Conservation (phyloP, 2,113 vertebrate genomes). For the Toxotes chatareus region DNA sequence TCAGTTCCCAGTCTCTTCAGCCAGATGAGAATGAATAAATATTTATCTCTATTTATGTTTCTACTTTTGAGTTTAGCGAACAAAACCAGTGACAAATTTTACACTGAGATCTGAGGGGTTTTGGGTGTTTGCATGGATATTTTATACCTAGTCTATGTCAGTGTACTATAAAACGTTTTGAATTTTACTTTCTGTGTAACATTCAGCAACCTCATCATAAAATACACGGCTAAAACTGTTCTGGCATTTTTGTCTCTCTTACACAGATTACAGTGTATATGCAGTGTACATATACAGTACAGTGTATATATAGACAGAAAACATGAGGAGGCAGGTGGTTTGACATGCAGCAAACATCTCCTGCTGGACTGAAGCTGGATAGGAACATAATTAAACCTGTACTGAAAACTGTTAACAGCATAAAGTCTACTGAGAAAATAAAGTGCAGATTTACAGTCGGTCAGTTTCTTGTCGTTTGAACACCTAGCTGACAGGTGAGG, state of each 20-base stretch:
- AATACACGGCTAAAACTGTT: background rate
- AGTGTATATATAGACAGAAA: background rate
- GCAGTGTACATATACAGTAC: background rate
- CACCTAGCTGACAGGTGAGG: too few relatives aligned
- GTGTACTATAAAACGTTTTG: background rate
- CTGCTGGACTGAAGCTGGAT: background rate
- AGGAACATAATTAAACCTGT: too few relatives aligned
- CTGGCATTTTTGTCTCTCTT: background rate
- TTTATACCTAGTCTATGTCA: background rate
- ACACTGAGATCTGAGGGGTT: background rate
- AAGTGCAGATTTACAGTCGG: too few relatives aligned
- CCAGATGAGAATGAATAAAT: background rate
- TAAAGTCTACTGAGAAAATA: too few relatives aligned
- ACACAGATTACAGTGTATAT: background rate
- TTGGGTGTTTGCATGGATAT: background rate
- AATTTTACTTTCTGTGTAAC: background rate
- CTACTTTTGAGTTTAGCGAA: background rate
- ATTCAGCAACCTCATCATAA: background rate
- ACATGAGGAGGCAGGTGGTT: background rate
- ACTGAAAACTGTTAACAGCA: too few relatives aligned
- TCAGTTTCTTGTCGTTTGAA: too few relatives aligned
- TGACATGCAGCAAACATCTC: background rate
- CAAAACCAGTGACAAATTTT: background rate
- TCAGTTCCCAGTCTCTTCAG: background rate
- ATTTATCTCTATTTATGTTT: background rate